phyloP scores from a whole-genome alignment of 2,113 vertebrate genomes.

The Solea senegalensis region DNA sequence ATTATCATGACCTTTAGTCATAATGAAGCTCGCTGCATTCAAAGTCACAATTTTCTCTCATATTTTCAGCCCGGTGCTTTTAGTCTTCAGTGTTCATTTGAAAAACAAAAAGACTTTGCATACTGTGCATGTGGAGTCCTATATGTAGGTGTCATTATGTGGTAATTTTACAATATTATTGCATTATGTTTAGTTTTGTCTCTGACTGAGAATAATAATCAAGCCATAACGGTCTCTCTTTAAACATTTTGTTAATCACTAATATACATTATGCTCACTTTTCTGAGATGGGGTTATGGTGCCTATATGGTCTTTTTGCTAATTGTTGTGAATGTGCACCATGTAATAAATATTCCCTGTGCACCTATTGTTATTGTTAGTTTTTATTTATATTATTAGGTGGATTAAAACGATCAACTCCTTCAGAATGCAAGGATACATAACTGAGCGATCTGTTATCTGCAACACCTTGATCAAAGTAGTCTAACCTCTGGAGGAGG shows the following conservation, averaged over 20 bases:
- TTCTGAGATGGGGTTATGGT: slow-evolving; percentile 9
- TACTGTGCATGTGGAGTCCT: not conserved
- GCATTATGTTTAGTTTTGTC: not conserved
- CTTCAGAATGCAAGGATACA: too few relatives aligned
- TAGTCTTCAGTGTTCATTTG: not conserved
- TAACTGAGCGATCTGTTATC: too few relatives aligned
- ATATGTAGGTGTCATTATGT: not conserved
- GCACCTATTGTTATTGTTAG: not conserved
- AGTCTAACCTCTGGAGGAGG: too few relatives aligned
- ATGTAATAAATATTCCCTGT: not conserved
- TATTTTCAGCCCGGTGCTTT: too few relatives aligned
- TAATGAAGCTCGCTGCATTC: not conserved
- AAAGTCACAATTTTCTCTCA: too few relatives aligned
- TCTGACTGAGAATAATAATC: not conserved
- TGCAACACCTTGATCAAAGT: not conserved
- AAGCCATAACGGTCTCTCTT: not conserved
- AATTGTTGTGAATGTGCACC: too few relatives aligned
- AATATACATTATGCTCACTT: slow-evolving; percentile 10
- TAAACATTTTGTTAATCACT: not conserved
- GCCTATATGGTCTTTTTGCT: too few relatives aligned
- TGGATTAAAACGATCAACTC: too few relatives aligned
- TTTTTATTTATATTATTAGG: too few relatives aligned
- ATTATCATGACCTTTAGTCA: not conserved
- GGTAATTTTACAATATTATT: not conserved
- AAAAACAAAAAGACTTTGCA: too few relatives aligned